These are phyloP conservation scores for Lasioglossum zephyrum DNA, from an alignment of 2,888 invertebrate species.

Conservation along the genomic window DNA sequence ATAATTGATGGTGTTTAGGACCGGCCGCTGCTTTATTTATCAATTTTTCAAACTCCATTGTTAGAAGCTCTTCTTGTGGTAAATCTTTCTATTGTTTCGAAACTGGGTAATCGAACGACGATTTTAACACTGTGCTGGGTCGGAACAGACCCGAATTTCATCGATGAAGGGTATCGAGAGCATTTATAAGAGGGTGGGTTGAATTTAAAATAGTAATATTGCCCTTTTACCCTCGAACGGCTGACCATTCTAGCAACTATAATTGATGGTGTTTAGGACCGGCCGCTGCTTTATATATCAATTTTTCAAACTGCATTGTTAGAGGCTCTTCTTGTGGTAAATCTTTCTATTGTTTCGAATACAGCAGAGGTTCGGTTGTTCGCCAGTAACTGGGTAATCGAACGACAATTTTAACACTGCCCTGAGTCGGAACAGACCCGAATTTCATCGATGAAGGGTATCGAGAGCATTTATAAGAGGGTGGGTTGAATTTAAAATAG, in stretches of 20 bases:
- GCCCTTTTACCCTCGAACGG: background rate
- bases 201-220: background rate
- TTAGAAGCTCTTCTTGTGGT: too few species aligned
- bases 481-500: background rate
- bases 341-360: background rate
- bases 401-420: background rate
- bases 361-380: too few species aligned
- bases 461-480: too few species aligned
- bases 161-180: background rate
- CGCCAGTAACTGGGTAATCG: background rate
- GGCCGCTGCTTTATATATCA: background rate
- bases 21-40: background rate
- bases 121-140: background rate
- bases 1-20: background rate
- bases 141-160: background rate
- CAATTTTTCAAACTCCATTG: background rate
- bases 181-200: too few species aligned
- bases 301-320: background rate
- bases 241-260: background rate
- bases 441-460: background rate
- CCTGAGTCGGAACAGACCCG: background rate
- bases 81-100: background rate
- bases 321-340: too few species aligned
- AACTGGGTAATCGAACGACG: background rate
- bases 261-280: background rate